These are phyloP conservation scores for Temnothorax curvispinosus DNA, from an alignment of 1,140 invertebrate species.

Conservation along the genomic window DNA sequence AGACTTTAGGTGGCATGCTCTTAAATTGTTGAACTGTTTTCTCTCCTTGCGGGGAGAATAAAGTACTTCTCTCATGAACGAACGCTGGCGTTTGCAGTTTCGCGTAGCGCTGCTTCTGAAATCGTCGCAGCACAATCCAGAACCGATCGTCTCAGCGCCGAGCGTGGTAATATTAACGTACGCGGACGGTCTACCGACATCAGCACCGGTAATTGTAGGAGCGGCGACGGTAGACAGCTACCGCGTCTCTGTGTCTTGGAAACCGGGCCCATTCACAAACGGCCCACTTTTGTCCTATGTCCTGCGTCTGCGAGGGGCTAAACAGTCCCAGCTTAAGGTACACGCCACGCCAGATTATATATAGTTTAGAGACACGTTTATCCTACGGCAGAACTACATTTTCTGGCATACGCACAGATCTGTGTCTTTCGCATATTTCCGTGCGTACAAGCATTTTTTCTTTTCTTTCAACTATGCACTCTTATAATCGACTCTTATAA, in stretches of 20 bases:
- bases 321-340: constrained; percentile 89
- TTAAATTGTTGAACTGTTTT: constrained; percentile 19
- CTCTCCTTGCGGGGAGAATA: too few relatives aligned
- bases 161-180: constrained; percentile 93
- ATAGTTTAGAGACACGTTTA: background rate
- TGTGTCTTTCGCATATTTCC: background rate
- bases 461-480: constrained; percentile 6
- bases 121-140: constrained; percentile 87
- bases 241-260: constrained; percentile 94
- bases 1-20: constrained; percentile 9
- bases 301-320: constrained; percentile 87
- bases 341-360: constrained; percentile 83
- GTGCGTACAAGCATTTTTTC: background rate
- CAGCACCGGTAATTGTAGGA: constrained; percentile 90
- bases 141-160: constrained; percentile 92
- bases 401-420: background rate
- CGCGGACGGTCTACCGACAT: constrained; percentile 90
- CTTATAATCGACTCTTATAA: background rate
- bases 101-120: constrained; percentile 90
- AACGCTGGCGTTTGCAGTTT: constrained; percentile 88
- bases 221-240: constrained; percentile 93
- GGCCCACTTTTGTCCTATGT: constrained; percentile 95
- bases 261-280: constrained; percentile 94
- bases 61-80: background rate
- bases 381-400: background rate